Percentiles rank a stretch among this genome's conserved stretches.
Conservation (phyloP, 2,797 vertebrate species). For the Argentina silus region DNA sequence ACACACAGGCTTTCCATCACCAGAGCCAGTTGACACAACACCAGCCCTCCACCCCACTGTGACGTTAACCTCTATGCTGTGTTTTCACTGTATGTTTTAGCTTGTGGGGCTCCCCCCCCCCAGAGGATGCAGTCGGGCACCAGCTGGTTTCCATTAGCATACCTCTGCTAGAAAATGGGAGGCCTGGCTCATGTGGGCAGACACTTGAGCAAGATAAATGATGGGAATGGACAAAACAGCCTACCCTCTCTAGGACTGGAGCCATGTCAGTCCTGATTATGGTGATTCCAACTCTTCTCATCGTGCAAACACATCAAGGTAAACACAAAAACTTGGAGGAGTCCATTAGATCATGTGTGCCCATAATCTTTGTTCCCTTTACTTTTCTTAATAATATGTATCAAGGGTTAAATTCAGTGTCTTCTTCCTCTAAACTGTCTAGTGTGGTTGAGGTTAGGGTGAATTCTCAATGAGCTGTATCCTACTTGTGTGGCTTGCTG, state of each 20-base stretch:
- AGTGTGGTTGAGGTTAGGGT: conserved; percentile 19
- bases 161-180: conserved; percentile 62
- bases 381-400: conserved; percentile 35
- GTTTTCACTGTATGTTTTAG: conserved; percentile 61
- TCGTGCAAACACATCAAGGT: conserved; percentile 37
- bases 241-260: conserved; percentile 42
- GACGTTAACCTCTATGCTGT: conserved; percentile 39
- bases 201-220: conserved; percentile 72
- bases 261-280: conserved; percentile 62
- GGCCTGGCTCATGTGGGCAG: conserved; percentile 65
- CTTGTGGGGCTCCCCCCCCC: conserved; percentile 31
- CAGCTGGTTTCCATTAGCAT: conserved; percentile 83
- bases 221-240: conserved; percentile 58
- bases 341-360: conserved; percentile 21
- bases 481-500: conserved; percentile 45
- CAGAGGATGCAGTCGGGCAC: conserved; percentile 61
- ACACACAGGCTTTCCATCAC: conserved; percentile 63
- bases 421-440: conserved; percentile 45
- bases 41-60: conserved; percentile 54
- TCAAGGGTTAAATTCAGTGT: conserved; percentile 21
- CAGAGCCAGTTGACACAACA: conserved; percentile 63
- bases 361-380: conserved; percentile 40
- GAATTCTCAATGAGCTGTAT: conserved; percentile 27
- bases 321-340: conserved; percentile 21
- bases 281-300: conserved; percentile 51